phyloP scores from a whole-genome alignment of 1,140 invertebrate species.

The Brachionus paranguensis region DNA sequence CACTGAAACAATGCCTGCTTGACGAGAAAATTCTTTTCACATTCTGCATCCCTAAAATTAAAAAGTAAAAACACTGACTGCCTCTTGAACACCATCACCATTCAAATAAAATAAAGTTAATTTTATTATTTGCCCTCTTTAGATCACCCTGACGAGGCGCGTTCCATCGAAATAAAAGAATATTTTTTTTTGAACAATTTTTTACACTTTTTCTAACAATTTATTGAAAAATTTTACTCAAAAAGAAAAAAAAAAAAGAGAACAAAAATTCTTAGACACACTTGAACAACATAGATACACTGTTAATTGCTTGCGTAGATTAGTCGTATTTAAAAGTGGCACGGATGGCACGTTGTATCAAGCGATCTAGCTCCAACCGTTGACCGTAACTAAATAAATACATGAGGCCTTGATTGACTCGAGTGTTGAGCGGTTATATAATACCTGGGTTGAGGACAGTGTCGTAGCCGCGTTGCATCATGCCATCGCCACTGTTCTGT shows the following conservation, averaged over 20 bases:
- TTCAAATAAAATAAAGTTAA: too few relatives aligned
- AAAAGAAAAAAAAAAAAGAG: background rate
- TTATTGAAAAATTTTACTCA: too few relatives aligned
- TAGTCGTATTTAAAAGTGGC: background rate
- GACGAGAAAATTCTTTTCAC: too few relatives aligned
- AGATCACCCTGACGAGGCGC: too few relatives aligned
- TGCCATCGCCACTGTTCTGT: background rate
- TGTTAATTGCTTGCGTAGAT: slow-evolving; percentile 25
- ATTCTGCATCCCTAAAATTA: too few relatives aligned
- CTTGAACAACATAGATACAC: background rate
- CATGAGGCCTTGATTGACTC: background rate
- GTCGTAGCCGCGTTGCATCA: background rate
- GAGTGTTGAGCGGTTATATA: background rate
- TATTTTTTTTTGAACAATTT: too few relatives aligned
- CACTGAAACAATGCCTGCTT: too few relatives aligned
- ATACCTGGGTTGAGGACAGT: background rate
- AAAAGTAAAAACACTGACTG: too few relatives aligned
- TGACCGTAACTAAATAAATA: background rate
- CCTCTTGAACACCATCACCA: too few relatives aligned
- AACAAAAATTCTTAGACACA: background rate
- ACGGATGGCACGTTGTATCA: background rate
- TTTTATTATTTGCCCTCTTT: too few relatives aligned
- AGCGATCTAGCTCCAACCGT: background rate
- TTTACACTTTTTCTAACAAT: too few relatives aligned
- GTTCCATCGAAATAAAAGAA: too few relatives aligned